Conservation (phyloP, 2,113 vertebrate species). For the Dendropsophus ebraccatus region DNA sequence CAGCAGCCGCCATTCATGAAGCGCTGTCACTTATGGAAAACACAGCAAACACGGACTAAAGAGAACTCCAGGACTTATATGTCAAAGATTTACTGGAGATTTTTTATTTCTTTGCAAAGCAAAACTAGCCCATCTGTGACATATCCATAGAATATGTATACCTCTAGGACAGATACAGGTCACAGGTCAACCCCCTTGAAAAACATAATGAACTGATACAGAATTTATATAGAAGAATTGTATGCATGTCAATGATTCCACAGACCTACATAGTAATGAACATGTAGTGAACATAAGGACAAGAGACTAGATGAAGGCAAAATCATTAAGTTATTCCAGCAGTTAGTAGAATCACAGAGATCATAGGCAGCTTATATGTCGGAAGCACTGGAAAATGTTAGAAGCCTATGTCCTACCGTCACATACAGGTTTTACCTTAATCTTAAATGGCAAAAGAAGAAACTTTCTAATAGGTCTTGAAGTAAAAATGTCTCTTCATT, state of each 20-base stretch:
- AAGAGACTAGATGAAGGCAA: background rate
- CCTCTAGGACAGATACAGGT: no score
- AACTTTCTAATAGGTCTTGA: background rate
- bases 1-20: background rate
- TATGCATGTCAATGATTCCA: background rate
- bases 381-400: background rate
- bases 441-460: no score
- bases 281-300: background rate
- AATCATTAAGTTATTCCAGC: background rate
- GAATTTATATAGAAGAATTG: no score
- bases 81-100: no score
- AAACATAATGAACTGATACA: no score
- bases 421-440: background rate
- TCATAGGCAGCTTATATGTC: background rate
- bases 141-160: no score
- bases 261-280: background rate
- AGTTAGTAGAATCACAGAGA: constrained; percentile 17
- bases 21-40: background rate
- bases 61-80: no score
- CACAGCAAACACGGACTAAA: no score
- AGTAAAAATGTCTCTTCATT: no score
- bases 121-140: no score
- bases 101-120: no score
- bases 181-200: no score
- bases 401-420: background rate